A percentile compares a stretch with the other conserved stretches of the same genome.
phyloP scores from a whole-genome alignment of 1,140 invertebrate genomes.

The Zaprionus capensis region DNA sequence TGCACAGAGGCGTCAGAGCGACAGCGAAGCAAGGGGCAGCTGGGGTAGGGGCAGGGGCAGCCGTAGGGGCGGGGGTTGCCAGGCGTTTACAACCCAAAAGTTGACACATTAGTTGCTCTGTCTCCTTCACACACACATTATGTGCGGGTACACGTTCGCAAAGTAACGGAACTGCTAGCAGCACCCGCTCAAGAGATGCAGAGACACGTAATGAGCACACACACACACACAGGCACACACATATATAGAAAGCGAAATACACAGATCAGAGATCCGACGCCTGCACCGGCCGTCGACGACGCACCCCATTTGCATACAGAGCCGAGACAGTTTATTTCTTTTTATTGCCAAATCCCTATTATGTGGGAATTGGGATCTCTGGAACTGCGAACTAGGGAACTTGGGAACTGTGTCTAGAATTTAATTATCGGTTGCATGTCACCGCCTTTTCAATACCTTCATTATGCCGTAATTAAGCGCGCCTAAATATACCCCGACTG shows the following conservation, averaged over 20 bases:
- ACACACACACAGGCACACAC: neutral
- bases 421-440: slow-evolving; percentile 81
- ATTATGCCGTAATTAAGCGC: slow-evolving; percentile 76
- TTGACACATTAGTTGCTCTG: slow-evolving; percentile 70
- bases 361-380: slow-evolving; percentile 65
- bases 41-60: slow-evolving; percentile 4
- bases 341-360: slow-evolving; percentile 79
- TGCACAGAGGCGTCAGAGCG: slow-evolving; percentile 40
- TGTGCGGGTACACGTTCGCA: slow-evolving; percentile 76
- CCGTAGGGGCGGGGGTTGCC: slow-evolving; percentile 14
- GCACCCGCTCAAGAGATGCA: slow-evolving; percentile 72
- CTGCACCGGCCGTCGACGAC: slow-evolving; percentile 12
- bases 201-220: slow-evolving; percentile 59
- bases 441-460: slow-evolving; percentile 78
- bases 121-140: slow-evolving; percentile 46
- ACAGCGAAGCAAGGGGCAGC: slow-evolving; percentile 6
- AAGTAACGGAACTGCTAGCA: slow-evolving; percentile 58
- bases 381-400: neutral
- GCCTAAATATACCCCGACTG: slow-evolving; percentile 61
- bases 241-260: neutral
- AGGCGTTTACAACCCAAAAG: slow-evolving; percentile 59
- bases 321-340: slow-evolving; percentile 40
- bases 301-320: slow-evolving; percentile 55
- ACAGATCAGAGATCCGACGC: slow-evolving; percentile 7
- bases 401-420: slow-evolving; percentile 42